Conservation (phyloP, 2,797 vertebrate species). For the Ptychobarbus kaznakovi region DNA sequence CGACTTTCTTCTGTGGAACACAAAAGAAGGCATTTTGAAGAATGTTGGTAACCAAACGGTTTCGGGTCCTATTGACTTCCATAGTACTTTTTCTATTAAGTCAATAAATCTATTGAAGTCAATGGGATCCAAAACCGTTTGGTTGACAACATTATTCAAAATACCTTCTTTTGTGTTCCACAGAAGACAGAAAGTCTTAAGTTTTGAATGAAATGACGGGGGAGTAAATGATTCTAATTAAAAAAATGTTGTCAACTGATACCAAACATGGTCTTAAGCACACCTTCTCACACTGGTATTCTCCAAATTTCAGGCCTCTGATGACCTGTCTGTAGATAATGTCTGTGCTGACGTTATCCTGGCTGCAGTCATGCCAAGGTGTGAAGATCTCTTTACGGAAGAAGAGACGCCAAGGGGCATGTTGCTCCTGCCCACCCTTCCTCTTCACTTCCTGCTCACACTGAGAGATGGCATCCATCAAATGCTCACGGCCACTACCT, state of each 20-base stretch:
- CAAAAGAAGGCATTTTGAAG: background rate
- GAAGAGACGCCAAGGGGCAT: slow-evolving; percentile 91
- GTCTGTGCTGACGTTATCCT: slow-evolving; percentile 87
- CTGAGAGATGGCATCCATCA: slow-evolving; percentile 94
- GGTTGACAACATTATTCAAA: background rate
- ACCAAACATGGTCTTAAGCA: background rate
- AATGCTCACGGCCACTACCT: slow-evolving; percentile 85
- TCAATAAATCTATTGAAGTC: background rate
- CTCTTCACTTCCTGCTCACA: slow-evolving; percentile 91
- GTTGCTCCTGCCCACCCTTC: slow-evolving; percentile 85
- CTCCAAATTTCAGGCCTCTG: slow-evolving; percentile 86
- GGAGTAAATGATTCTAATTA: background rate
- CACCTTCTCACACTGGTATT: slow-evolving; percentile 91
- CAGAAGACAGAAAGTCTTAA: background rate
- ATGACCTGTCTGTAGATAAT: slow-evolving; percentile 93
- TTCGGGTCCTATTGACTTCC: background rate
- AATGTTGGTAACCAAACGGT: background rate
- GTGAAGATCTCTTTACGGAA: slow-evolving; percentile 96
- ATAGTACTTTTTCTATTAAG: background rate
- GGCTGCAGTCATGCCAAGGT: slow-evolving; percentile 89
- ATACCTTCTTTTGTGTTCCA: background rate
- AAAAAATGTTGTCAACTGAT: background rate
- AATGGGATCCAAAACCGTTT: background rate
- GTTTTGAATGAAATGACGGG: background rate
- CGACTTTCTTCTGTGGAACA: background rate